These are phyloP conservation scores for Schizotus pectinicornis DNA, from an alignment of 2,888 invertebrate genomes.

Conservation along the genomic window DNA sequence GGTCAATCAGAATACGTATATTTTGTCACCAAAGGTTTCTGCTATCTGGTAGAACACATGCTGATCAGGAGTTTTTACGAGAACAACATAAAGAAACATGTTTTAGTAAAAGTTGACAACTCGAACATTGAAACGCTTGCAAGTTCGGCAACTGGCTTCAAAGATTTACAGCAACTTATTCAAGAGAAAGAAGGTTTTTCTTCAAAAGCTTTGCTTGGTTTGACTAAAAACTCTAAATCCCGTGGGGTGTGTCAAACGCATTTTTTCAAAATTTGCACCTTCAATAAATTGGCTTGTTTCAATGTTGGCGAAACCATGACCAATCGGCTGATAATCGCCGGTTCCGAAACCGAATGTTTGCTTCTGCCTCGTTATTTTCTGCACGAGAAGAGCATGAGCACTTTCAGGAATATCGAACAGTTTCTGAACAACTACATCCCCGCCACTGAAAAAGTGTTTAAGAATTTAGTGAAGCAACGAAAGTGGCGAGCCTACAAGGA, in stretches of 20 bases:
- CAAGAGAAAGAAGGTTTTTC: not conserved
- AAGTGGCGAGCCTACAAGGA: slow-evolving; percentile 65
- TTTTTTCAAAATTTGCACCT: slow-evolving; percentile 56
- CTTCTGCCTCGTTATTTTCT: slow-evolving; percentile 75
- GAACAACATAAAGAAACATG: slow-evolving; percentile 3
- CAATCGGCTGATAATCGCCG: slow-evolving; percentile 71
- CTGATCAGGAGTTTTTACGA: slow-evolving; percentile 15
- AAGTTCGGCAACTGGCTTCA: slow-evolving; percentile 1
- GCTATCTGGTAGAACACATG: slow-evolving; percentile 67
- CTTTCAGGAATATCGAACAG: slow-evolving; percentile 68
- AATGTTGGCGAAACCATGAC: slow-evolving; percentile 71
- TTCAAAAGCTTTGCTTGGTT: not conserved
- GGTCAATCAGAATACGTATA: slow-evolving; percentile 58
- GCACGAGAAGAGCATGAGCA: slow-evolving; percentile 69
- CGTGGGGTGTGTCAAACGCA: slow-evolving; percentile 37
- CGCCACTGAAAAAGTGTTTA: slow-evolving; percentile 63
- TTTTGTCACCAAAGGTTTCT: slow-evolving; percentile 66
- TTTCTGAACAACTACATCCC: slow-evolving; percentile 68
- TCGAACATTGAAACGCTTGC: not conserved
- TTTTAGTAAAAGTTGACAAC: slow-evolving; percentile 4
- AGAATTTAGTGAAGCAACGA: slow-evolving; percentile 61
- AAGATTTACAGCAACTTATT: slow-evolving; percentile 15
- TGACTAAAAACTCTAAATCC: slow-evolving; percentile 4
- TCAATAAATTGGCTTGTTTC: slow-evolving; percentile 66
- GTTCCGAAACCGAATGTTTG: slow-evolving; percentile 69